A percentile compares a stretch with the other conserved stretches of the same genome.
Conservation (phyloP, 2,797 vertebrate genomes). For the Coregonus suidteri region DNA sequence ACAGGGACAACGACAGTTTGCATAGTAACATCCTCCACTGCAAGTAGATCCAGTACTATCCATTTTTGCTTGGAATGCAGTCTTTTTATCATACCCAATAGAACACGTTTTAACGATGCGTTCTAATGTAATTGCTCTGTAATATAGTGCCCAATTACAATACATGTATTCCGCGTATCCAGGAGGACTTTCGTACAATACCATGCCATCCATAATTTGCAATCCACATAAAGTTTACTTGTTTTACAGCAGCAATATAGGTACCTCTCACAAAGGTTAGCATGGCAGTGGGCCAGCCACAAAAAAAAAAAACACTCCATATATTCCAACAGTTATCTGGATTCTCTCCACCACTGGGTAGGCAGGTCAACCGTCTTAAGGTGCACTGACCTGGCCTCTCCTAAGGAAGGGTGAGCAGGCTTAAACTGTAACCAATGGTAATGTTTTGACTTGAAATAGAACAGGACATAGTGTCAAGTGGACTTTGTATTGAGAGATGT, state of each 20-base stretch:
- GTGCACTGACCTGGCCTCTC: background rate
- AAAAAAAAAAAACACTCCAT: background rate
- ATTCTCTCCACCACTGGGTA: background rate
- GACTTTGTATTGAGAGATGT: background rate
- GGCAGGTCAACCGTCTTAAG: background rate
- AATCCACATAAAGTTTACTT: background rate
- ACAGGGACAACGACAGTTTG: background rate
- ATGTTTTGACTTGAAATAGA: background rate
- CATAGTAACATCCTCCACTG: slow-evolving; percentile 10
- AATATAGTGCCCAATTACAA: background rate
- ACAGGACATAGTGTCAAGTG: background rate
- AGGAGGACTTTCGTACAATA: background rate
- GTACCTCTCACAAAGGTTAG: background rate
- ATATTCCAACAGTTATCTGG: background rate
- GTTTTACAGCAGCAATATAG: background rate
- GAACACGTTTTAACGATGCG: background rate
- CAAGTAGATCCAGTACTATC: background rate
- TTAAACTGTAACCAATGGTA: background rate
- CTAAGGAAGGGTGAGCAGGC: background rate
- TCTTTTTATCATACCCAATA: background rate
- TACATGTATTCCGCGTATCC: background rate
- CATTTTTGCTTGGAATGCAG: slow-evolving; percentile 16
- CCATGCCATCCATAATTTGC: background rate
- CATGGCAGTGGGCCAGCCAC: background rate
- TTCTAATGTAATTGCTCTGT: background rate